Evolutionary conservation across 35 echinoderm and acorn worm species (phyloP), one percentile per base, ranked within the genome.

Genomic region (Lytechinus pictus): DNA sequence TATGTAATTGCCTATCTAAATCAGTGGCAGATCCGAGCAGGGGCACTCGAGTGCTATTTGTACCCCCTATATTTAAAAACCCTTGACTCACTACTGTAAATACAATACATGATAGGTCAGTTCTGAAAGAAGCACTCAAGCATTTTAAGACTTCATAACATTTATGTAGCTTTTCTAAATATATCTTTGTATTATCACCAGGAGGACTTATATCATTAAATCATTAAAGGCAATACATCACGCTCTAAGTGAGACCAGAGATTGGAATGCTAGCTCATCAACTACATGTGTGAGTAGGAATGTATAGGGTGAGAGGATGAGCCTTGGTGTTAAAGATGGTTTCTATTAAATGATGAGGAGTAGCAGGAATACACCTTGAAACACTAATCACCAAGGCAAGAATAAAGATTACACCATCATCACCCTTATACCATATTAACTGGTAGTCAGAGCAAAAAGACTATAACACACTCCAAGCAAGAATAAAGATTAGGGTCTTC

Each of bases 331-430:
- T 58, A 79, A 6, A 24, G 66, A 79, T 79, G 66, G 66, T n/a
- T 24, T 24, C 66, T 24, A 79, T 79, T 79, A 79, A n/a, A 79
- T 79, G 66, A 79, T 79, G 66, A 79, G 16, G 66, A 79, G 66
- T 79, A 79, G 66, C 12, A 24, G 66, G 66, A 79, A 79, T 16
- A 79, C n/a, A 79, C 66, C 66, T 79, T 79, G 66, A 79, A 24
- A 79, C 61, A 71, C 66, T 79, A 79, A 79, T 79, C 66, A 79
- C n/a, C 66, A 16, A 79, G 66, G 66, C 66, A 79, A 79, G 66
- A 27, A 79, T 79, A 79, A 24, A 5, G 66, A 79, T 79, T 19
- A 79, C 66, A 79, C 66, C 19, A 79, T 79, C 66, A 79, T 79
- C 66, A 79, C 66, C 66, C 13, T 58, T 58, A 9, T 58, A 58